Evolutionary conservation across 2,113 vertebrate species (phyloP), one percentile per base, ranked within the genome.

Genomic region (Fulmarus glacialis): DNA sequence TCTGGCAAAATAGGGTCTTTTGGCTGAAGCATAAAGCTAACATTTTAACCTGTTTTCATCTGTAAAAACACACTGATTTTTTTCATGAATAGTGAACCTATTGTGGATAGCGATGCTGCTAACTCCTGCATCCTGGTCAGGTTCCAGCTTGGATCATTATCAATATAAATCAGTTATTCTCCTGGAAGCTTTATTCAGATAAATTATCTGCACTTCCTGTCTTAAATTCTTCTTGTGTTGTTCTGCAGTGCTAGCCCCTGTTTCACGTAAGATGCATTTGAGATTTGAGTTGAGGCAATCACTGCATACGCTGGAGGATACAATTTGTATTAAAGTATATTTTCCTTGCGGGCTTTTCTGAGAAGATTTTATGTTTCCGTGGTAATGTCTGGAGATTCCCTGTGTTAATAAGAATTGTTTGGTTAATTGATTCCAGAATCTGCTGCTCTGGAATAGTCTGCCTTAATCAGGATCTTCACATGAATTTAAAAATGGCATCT

Each of bases 121-220:
- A 64, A 79, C 70, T 93, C 79, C 74, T 93, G 84, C 89, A 91
- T 90, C 93, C 87, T 91, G 89, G 74, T 91, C 67, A 55, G 79
- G 52, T 93, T 97, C 91, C 91, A 95, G 82, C 79, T 96, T 95
- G 94, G 95, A 94, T 95, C 79, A 79, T 79, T 89, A 96, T 95
- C 97, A 87, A 56, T 82, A 78, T 81, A 93, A 96, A 94, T 96
- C 85, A 93, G 92, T 83, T 97, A 86, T 53, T 94, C 78, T 95
- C 59, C 67, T 96, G 91, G 87, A 97, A 83, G 84, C 84, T 83
- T 95, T 95, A 87, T 82, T 95, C 73, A 91, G 94, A 95, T 91
- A 96, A 94, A 95, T 97, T 96, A 96, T 93, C 95, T 96, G 87
- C 91, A 96, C 93, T 97, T 97, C 94, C 94, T 96, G 89, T 94